Evolutionary conservation across 2,888 invertebrate species (phyloP).

Genomic region (Limnephilus marmoratus): DNA sequence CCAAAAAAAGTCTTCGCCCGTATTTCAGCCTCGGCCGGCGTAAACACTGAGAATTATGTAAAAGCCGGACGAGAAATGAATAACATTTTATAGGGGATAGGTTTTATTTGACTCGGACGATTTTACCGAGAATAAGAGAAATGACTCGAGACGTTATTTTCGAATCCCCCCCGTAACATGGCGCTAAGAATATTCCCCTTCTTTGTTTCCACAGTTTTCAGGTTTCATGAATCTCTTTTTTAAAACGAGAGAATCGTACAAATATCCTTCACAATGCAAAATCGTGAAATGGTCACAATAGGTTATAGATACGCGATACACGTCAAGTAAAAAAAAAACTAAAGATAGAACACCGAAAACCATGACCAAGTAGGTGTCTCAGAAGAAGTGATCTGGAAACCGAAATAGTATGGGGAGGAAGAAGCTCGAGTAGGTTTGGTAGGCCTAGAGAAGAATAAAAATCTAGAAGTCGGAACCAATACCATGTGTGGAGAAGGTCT

Average conservation of each 20-base stretch:
- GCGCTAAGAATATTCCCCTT: not conserved
- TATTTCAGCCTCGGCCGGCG: slow-evolving; percentile 3
- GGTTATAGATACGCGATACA: too few species aligned
- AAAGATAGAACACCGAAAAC: too few species aligned
- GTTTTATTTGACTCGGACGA: not conserved
- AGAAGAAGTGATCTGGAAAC: too few species aligned
- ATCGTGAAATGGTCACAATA: not conserved
- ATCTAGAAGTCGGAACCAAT: too few species aligned
- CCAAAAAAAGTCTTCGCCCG: not conserved
- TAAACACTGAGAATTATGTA: slow-evolving; percentile 37
- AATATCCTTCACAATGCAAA: not conserved
- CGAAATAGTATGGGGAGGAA: too few species aligned
- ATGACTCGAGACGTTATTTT: not conserved
- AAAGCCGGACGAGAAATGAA: slow-evolving; percentile 23
- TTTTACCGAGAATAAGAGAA: not conserved
- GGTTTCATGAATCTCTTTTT: not conserved
- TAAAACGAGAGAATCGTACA: not conserved
- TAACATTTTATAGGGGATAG: not conserved
- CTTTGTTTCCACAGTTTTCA: not conserved
- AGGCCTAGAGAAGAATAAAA: not conserved
- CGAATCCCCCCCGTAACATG: not conserved
- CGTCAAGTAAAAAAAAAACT: too few species aligned
- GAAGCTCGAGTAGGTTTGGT: not conserved
- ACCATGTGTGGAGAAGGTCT: too few species aligned
- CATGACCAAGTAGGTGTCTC: too few species aligned